Evolutionary conservation across 2,888 invertebrate genomes (phyloP).

Genomic region (Nomada flava): DNA sequence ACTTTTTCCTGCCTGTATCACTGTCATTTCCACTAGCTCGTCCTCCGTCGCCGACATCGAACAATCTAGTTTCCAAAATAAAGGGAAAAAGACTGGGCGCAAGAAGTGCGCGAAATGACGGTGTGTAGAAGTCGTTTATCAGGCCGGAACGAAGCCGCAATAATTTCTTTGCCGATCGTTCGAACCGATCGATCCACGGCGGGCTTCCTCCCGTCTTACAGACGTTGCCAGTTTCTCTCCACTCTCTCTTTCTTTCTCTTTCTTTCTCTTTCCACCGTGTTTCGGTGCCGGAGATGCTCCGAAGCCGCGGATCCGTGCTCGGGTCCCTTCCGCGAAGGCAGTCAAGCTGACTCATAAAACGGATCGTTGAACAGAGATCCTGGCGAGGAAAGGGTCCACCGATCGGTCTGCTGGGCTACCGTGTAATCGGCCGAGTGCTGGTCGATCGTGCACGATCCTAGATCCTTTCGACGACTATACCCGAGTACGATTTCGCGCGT

Average conservation of each 20-base stretch:
- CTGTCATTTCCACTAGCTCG: conserved; percentile 14
- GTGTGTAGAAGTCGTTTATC: conserved; percentile 66
- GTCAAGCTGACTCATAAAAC: conserved; percentile 69
- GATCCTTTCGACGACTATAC: conserved; percentile 52
- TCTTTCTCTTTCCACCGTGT: background rate
- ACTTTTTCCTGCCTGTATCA: conserved; percentile 25
- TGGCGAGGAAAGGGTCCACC: conserved; percentile 57
- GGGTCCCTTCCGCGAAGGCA: conserved; percentile 59
- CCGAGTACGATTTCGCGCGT: conserved; percentile 33
- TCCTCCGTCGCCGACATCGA: background rate
- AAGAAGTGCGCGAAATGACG: conserved; percentile 13
- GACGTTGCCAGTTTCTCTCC: background rate
- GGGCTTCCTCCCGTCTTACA: conserved; percentile 26
- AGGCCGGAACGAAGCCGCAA: conserved; percentile 71
- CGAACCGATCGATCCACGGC: conserved; percentile 70
- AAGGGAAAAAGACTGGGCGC: background rate
- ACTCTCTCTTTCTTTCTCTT: background rate
- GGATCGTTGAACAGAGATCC: conserved; percentile 60
- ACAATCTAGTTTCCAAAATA: conserved; percentile 15
- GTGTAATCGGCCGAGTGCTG: conserved; percentile 60
- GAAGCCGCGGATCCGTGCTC: conserved; percentile 54
- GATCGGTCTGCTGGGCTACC: conserved; percentile 55
- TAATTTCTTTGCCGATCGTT: conserved; percentile 74
- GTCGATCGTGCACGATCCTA: conserved; percentile 44
- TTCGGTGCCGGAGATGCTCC: conserved; percentile 40